Percentiles rank a stretch among this genome's conserved stretches.
These are phyloP conservation scores for Daktulosphaira vitifoliae DNA, from an alignment of 1,140 invertebrate genomes.

Conservation along the genomic window DNA sequence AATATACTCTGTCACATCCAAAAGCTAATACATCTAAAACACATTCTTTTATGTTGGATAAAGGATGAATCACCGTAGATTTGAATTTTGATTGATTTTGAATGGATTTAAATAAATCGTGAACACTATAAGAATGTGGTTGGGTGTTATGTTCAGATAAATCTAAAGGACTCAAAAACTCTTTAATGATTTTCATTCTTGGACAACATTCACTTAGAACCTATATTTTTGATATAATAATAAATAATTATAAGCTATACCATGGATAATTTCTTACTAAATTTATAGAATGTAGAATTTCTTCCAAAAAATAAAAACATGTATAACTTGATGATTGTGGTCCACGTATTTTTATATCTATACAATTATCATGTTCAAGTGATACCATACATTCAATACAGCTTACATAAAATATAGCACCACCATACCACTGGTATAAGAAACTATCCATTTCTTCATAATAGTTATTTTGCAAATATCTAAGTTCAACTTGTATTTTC, in stretches of 20 bases:
- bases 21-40: constrained; percentile 61
- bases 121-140: constrained; percentile 54
- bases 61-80: constrained; percentile 50
- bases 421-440: constrained; percentile 70
- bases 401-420: constrained; percentile 66
- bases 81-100: constrained; percentile 48
- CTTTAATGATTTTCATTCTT: constrained; percentile 55
- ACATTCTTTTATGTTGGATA: constrained; percentile 54
- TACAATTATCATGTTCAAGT: constrained; percentile 54
- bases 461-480: constrained; percentile 30
- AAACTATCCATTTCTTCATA: constrained; percentile 55
- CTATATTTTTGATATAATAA: constrained; percentile 39
- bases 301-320: constrained; percentile 67
- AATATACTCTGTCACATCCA: constrained; percentile 42
- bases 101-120: constrained; percentile 51
- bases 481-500: constrained; percentile 20
- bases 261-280: constrained; percentile 44
- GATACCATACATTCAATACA: constrained; percentile 64
- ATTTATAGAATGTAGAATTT: constrained; percentile 61
- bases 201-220: constrained; percentile 57
- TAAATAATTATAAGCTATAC: constrained; percentile 27
- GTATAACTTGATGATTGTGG: constrained; percentile 50
- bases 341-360: constrained; percentile 67
- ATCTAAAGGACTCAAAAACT: constrained; percentile 57
- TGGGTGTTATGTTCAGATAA: constrained; percentile 48